These are phyloP conservation scores for Oithona nana DNA, from an alignment of 2,888 invertebrate species.

Conservation along the genomic window DNA sequence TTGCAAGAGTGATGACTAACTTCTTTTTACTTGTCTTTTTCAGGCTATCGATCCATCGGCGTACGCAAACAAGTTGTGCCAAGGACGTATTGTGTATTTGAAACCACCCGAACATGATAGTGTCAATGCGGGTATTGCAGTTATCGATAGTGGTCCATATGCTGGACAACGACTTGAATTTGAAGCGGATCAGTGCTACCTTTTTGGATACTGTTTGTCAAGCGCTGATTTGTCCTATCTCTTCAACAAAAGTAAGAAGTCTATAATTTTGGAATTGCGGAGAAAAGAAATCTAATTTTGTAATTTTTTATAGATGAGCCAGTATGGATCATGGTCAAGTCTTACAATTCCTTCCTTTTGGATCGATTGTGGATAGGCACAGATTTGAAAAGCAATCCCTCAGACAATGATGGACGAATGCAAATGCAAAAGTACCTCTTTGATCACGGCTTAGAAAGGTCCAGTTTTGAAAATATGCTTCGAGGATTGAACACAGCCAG, in stretches of 20 bases:
- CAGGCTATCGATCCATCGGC: background rate
- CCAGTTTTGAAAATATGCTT: background rate
- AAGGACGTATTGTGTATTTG: background rate
- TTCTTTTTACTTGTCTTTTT: background rate
- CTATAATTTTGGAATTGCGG: background rate
- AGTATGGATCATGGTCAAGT: constrained; percentile 1
- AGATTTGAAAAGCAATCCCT: background rate
- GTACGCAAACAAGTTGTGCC: background rate
- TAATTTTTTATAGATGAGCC: background rate
- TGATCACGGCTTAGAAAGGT: background rate
- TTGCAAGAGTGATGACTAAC: background rate
- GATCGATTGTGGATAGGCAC: constrained; percentile 9
- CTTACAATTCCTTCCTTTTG: constrained; percentile 14
- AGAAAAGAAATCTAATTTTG: background rate
- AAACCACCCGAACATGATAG: background rate
- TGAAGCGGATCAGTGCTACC: constrained; percentile 5
- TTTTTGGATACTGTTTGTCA: background rate
- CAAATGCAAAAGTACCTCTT: constrained; percentile 2
- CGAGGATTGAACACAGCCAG: background rate
- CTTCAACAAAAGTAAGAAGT: background rate
- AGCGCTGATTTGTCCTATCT: constrained; percentile 1
- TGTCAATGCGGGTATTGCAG: constrained; percentile 7
- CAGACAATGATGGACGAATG: background rate
- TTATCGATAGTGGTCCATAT: constrained; percentile 10
- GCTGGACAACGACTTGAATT: constrained; percentile 15